These are phyloP conservation scores for Himalopsyche anomala DNA, from an alignment of 2,888 invertebrate genomes.

Conservation along the genomic window DNA sequence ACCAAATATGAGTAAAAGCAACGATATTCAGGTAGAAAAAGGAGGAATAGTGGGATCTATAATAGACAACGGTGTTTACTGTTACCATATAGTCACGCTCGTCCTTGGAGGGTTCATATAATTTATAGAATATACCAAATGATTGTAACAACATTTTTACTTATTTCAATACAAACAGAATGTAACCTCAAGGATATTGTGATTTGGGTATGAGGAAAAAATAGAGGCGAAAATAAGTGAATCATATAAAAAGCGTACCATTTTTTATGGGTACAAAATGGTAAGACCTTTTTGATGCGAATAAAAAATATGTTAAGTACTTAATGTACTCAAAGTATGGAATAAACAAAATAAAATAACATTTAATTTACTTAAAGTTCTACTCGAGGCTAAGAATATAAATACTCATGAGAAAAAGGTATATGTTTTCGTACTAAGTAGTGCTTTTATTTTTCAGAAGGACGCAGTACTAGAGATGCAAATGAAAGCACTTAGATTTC, in stretches of 20 bases:
- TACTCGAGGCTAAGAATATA: neutral
- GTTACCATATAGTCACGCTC: too few species aligned
- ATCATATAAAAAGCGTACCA: neutral
- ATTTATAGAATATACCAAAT: neutral
- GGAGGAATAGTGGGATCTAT: too few species aligned
- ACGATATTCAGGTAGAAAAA: too few species aligned
- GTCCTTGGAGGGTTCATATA: too few species aligned
- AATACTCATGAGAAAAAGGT: neutral
- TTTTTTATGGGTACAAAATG: neutral
- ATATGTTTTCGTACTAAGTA: neutral
- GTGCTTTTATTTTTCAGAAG: neutral
- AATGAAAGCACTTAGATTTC: too few species aligned
- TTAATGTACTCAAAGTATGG: neutral
- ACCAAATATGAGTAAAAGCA: too few species aligned
- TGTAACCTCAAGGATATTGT: neutral
- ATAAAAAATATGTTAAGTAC: too few species aligned
- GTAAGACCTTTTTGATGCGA: too few species aligned
- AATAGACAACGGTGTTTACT: too few species aligned
- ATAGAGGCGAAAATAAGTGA: too few species aligned
- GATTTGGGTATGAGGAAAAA: neutral
- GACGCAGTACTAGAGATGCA: too few species aligned
- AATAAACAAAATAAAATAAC: neutral
- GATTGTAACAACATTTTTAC: neutral
- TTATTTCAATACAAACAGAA: neutral
- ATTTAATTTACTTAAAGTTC: conserved; percentile 21